Percentiles rank a stretch among this genome's conserved stretches.
Conservation (phyloP, 2,888 invertebrate species). For the Andrena fulva region DNA sequence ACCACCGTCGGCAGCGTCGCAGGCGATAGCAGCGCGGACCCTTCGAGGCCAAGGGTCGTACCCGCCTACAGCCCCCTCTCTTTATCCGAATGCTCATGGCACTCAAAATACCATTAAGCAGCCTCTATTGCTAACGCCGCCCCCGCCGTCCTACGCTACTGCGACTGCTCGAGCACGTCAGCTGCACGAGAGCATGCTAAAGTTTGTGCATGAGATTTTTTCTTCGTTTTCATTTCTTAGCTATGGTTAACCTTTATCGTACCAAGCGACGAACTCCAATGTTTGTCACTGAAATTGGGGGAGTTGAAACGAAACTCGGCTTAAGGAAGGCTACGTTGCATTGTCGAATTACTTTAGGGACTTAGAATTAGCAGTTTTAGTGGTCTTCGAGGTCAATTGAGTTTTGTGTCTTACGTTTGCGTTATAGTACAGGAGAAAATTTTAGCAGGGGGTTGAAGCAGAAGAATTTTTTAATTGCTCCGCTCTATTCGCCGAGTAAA, state of each 20-base stretch:
- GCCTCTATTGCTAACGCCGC: conserved; percentile 86
- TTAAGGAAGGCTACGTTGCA: too few species aligned
- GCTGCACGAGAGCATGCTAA: conserved; percentile 85
- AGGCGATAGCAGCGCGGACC: conserved; percentile 88
- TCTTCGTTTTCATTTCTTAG: conserved; percentile 74
- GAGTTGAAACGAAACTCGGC: too few species aligned
- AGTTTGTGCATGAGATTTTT: conserved; percentile 86
- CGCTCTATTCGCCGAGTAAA: too few species aligned
- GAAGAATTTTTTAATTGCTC: too few species aligned
- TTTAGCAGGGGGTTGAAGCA: too few species aligned
- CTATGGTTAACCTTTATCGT: conserved; percentile 48
- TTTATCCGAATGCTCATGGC: conserved; percentile 85
- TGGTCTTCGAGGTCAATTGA: too few species aligned
- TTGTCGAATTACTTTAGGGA: too few species aligned
- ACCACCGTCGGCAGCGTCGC: conserved; percentile 87
- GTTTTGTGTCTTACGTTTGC: too few species aligned
- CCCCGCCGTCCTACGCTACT: conserved; percentile 88
- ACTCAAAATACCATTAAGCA: conserved; percentile 87
- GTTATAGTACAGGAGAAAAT: too few species aligned
- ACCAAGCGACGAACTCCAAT: not conserved
- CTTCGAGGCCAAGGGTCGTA: conserved; percentile 91
- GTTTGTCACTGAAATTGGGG: too few species aligned
- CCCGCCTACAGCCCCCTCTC: conserved; percentile 88
- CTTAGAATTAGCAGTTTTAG: too few species aligned
- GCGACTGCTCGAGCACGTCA: conserved; percentile 85